A percentile compares a stretch with the other conserved stretches of the same genome.
These are phyloP conservation scores for Nicator chloris DNA, from an alignment of 2,113 vertebrate species.

Conservation along the genomic window DNA sequence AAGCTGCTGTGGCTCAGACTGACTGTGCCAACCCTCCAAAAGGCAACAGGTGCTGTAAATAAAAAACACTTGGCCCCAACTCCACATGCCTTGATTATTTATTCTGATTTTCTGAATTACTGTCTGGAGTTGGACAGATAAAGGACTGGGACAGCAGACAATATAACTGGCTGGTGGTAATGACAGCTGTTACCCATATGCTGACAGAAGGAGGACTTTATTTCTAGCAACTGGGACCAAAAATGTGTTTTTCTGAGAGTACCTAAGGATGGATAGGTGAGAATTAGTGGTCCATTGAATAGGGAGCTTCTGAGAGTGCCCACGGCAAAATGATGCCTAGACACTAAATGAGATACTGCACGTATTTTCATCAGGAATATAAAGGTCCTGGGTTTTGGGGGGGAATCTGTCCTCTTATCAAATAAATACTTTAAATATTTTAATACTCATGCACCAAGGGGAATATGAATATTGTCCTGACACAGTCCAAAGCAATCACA, in stretches of 20 bases:
- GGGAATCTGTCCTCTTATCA: neutral
- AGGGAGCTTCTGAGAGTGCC: neutral
- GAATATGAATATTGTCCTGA: neutral
- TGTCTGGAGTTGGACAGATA: conserved; percentile 40
- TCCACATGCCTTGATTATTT: conserved; percentile 26
- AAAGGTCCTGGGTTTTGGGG: neutral
- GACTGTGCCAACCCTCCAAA: neutral
- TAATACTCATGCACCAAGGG: neutral
- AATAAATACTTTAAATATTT: neutral
- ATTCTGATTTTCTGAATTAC: conserved; percentile 42
- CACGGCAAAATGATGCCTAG: neutral
- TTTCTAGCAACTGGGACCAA: neutral
- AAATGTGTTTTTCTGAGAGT: neutral
- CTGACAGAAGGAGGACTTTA: neutral
- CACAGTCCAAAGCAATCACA: conserved; percentile 7
- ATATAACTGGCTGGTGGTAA: neutral
- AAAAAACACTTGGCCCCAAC: neutral
- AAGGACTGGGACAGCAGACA: conserved; percentile 7
- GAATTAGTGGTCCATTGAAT: neutral
- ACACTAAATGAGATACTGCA: neutral
- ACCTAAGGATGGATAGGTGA: neutral
- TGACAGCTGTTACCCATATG: conserved; percentile 42
- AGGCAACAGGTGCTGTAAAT: conserved; percentile 29
- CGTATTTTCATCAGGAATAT: neutral
- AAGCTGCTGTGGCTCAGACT: neutral